These are phyloP conservation scores for Agrypnia vestita DNA, from an alignment of 1,140 invertebrate species.

Conservation along the genomic window DNA sequence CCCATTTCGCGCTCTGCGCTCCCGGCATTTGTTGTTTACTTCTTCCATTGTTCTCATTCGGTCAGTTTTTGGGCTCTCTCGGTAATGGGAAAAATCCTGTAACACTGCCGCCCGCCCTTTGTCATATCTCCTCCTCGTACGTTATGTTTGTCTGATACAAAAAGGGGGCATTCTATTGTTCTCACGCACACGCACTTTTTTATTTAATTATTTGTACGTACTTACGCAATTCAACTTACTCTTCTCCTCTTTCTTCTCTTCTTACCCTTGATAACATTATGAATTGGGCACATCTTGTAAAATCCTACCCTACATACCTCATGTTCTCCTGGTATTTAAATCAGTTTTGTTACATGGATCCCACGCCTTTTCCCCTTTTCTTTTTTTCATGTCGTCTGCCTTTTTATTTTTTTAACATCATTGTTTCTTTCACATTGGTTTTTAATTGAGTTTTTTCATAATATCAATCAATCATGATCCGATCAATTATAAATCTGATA, in stretches of 20 bases:
- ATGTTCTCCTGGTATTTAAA: constrained; percentile 50
- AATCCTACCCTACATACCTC: not conserved
- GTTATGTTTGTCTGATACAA: constrained; percentile 62
- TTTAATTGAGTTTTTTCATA: too few species aligned
- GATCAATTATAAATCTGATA: not conserved
- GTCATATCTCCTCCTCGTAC: constrained; percentile 47
- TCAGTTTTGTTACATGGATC: constrained; percentile 47
- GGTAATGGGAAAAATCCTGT: constrained; percentile 44
- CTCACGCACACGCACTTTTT: constrained; percentile 69
- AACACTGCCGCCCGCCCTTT: constrained; percentile 48
- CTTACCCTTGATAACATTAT: not conserved
- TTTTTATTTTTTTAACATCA: too few species aligned
- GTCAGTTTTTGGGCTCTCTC: constrained; percentile 49
- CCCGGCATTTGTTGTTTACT: constrained; percentile 67
- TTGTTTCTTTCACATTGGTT: too few species aligned
- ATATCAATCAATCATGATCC: too few species aligned
- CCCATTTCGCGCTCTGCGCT: constrained; percentile 59
- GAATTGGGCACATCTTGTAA: constrained; percentile 48
- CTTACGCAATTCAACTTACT: constrained; percentile 30
- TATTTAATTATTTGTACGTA: constrained; percentile 41
- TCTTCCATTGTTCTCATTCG: constrained; percentile 58
- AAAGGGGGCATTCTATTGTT: constrained; percentile 74
- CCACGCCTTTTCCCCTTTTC: constrained; percentile 21
- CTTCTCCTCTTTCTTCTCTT: constrained; percentile 16
- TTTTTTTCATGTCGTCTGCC: constrained; percentile 1